Evolutionary conservation across 2,113 vertebrate genomes (phyloP), one percentile per base, ranked within the genome.

Genomic region (Plestiodon gilberti): DNA sequence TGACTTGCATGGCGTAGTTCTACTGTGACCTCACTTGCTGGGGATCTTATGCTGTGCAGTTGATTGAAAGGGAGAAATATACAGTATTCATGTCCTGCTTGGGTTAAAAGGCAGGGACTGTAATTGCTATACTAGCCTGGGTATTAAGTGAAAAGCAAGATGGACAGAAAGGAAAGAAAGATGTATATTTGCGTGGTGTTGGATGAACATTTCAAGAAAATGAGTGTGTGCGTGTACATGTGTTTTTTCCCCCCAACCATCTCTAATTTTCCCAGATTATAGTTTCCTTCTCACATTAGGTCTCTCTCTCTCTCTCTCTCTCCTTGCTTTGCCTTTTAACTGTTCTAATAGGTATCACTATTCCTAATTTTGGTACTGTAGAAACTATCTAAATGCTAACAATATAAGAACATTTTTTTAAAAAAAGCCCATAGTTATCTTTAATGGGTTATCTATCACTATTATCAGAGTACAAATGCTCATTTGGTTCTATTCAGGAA

Each of bases 321-420:
- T 5, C 89, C 74, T 30, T 83, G 73, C 40, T 28, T n/a, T n/a
- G n/a, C n/a, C n/a, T n/a, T 74, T 84, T 86, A 22, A 61, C 57
- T 35, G 48, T 89, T 23, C 8, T 71, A 89, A 35, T 48, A 71
- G 48, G 3, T 76, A 23, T 13, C 13, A 52, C 4, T 59, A 35
- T 22, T 0, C 43, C 65, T 38, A 0, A 0, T 87, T 57, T 82
- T 74, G 18, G 89, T 35, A 35, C 86, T 64, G 43, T 84, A 35
- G 76, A 43, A 89, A 85, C 76, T 15, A 0, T 48, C 61, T 75
- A 5, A 11, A 1, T 62, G 43, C 17, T 52, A 30, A 3, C 9
- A 70, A 48, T 84, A 82, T 59, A 7, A 70, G 25, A 0, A 62
- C 61, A 59, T 0, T 2, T n/a, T n/a, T n/a, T n/a, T n/a, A n/a